These are phyloP conservation scores for Polyodon spathula DNA, from an alignment of 2,113 vertebrate species.

Conservation along the genomic window DNA sequence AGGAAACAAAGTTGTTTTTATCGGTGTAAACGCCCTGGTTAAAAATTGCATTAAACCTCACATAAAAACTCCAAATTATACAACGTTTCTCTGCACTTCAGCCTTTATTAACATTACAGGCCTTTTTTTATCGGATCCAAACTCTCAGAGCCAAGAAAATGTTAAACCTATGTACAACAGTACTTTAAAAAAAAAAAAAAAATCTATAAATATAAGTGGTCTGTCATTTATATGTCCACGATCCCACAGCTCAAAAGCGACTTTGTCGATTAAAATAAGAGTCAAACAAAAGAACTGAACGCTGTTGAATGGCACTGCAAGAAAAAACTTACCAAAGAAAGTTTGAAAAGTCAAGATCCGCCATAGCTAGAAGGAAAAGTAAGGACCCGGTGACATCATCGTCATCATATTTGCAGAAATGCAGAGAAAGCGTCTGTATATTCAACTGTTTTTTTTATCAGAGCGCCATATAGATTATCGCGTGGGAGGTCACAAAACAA, in stretches of 20 bases:
- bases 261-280: not conserved
- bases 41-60: no score
- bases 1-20: no score
- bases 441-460: slow-evolving; percentile 2
- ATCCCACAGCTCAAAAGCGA: no score
- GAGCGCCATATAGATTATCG: slow-evolving; percentile 1
- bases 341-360: slow-evolving; percentile 52
- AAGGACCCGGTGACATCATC: slow-evolving; percentile 59
- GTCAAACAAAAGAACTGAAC: slow-evolving; percentile 4
- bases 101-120: not conserved
- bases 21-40: no score
- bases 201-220: no score
- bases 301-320: slow-evolving; percentile 16
- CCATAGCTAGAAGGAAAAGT: slow-evolving; percentile 64
- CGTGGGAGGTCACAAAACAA: slow-evolving; percentile 5
- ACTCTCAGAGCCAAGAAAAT: not conserved
- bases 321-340: slow-evolving; percentile 55
- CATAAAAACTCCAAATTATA: not conserved
- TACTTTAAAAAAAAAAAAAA: not conserved
- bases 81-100: not conserved
- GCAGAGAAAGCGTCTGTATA: slow-evolving; percentile 18
- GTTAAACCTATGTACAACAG: not conserved
- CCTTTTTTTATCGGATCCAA: slow-evolving; percentile 9
- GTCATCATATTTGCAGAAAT: slow-evolving; percentile 37
- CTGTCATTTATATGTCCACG: not conserved